Percentiles rank a stretch among this genome's conserved stretches.
These are phyloP conservation scores for Bellardia bayeri DNA, from an alignment of 2,888 invertebrate species.

Conservation along the genomic window DNA sequence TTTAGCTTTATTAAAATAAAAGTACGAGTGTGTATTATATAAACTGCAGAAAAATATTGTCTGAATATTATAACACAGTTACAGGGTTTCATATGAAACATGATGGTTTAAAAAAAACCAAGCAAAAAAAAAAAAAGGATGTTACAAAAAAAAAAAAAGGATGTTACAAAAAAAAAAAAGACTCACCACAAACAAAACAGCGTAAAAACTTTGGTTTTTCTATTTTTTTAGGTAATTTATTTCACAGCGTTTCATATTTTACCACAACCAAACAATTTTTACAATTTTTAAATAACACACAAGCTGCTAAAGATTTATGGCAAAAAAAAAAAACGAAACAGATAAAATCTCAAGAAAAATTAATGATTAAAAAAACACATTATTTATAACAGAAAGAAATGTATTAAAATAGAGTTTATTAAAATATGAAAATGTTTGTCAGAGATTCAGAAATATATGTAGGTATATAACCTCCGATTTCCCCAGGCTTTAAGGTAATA, in stretches of 20 bases:
- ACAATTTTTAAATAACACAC: neutral
- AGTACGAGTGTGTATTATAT: slow-evolving; percentile 22
- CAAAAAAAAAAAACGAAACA: neutral
- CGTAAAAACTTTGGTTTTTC: slow-evolving; percentile 35
- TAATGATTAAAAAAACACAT: neutral
- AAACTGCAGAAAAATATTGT: slow-evolving; percentile 31
- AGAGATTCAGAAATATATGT: too few species aligned
- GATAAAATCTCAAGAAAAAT: neutral
- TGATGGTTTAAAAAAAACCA: slow-evolving; percentile 4
- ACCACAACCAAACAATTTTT: slow-evolving; percentile 6
- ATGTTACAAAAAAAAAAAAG: slow-evolving; percentile 1
- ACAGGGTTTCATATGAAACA: slow-evolving; percentile 42
- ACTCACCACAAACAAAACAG: slow-evolving; percentile 41
- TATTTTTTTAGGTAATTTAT: slow-evolving; percentile 58
- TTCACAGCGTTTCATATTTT: slow-evolving; percentile 24
- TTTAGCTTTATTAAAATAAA: slow-evolving; percentile 65
- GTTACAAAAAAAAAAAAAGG: slow-evolving; percentile 6
- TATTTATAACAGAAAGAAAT: neutral
- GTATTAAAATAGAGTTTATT: too few species aligned
- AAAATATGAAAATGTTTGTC: too few species aligned
- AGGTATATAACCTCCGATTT: too few species aligned
- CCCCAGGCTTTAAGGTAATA: too few species aligned
- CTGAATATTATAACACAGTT: slow-evolving; percentile 53
- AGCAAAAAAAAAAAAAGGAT: slow-evolving; percentile 7
- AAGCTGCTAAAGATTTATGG: slow-evolving; percentile 7